Evolutionary conservation across 1,140 invertebrate species (phyloP).

Genomic region (Euura lappo): DNA sequence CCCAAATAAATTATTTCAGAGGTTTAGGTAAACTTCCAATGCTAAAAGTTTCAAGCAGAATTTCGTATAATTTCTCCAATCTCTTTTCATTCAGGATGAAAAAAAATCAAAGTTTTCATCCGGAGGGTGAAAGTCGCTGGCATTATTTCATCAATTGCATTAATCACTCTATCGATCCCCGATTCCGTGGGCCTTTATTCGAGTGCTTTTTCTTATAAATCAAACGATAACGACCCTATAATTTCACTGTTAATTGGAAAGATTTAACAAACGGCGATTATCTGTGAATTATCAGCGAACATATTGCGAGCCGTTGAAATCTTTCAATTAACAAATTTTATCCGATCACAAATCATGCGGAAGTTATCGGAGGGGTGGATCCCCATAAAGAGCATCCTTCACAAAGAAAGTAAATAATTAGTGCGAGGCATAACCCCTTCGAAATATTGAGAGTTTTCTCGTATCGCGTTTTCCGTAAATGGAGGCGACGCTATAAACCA

Average conservation of each 20-base stretch:
- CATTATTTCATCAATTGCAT: too few species aligned
- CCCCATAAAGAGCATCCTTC: background rate
- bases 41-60: too few species aligned
- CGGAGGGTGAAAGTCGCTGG: too few species aligned
- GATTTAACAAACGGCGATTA: background rate
- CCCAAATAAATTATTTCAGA: too few species aligned
- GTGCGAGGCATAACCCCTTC: too few species aligned
- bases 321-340: constrained; percentile 1
- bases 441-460: too few species aligned
- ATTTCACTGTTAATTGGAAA: background rate
- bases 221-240: background rate
- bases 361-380: background rate
- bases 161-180: background rate
- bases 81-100: too few species aligned
- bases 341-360: background rate
- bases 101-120: too few species aligned
- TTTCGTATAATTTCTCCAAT: too few species aligned
- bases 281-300: too few species aligned
- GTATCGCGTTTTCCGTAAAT: background rate
- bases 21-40: too few species aligned
- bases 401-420: too few species aligned
- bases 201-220: background rate
- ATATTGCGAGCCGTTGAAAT: background rate
- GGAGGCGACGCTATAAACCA: background rate
- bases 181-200: background rate